A percentile compares a stretch with the other conserved stretches of the same genome.
Evolutionary conservation across 2,888 invertebrate genomes (phyloP).

Genomic region (Protula sp.): DNA sequence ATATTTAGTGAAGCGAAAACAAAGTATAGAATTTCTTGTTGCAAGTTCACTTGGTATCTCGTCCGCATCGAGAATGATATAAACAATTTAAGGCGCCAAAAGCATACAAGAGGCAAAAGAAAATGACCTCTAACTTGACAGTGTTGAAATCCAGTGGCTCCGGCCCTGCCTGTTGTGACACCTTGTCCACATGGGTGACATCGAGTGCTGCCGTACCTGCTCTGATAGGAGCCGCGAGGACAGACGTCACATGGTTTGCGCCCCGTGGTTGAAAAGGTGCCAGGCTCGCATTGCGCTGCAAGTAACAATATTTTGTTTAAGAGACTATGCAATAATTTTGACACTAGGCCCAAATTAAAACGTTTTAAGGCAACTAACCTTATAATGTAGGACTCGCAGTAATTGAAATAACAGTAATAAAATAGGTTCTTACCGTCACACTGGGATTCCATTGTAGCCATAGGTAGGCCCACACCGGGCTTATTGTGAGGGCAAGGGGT

Average conservation of each 20-base stretch:
- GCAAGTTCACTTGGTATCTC: too few relatives aligned
- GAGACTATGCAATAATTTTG: too few relatives aligned
- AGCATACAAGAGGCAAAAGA: too few relatives aligned
- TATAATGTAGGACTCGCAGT: too few relatives aligned
- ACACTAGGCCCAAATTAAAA: too few relatives aligned
- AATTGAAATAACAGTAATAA: too few relatives aligned
- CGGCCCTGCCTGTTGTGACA: slow-evolving; percentile 30
- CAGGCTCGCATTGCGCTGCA: slow-evolving; percentile 40
- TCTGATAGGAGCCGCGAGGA: slow-evolving; percentile 48
- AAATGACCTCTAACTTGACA: slow-evolving; percentile 40
- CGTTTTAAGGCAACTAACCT: too few relatives aligned
- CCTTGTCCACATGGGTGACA: slow-evolving; percentile 45
- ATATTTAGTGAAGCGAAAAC: too few relatives aligned
- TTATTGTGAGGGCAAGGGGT: slow-evolving; percentile 18
- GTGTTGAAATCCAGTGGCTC: slow-evolving; percentile 41
- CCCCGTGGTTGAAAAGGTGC: slow-evolving; percentile 49
- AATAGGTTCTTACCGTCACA: slow-evolving; percentile 38
- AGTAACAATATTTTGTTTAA: too few relatives aligned
- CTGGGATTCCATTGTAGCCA: slow-evolving; percentile 34
- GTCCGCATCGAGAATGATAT: too few relatives aligned
- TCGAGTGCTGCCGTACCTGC: slow-evolving; percentile 46
- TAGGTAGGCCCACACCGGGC: slow-evolving; percentile 33
- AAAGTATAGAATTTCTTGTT: too few relatives aligned
- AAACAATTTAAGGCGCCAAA: too few relatives aligned
- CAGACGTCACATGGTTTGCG: slow-evolving; percentile 51